phyloP scores from a whole-genome alignment of 1,140 invertebrate genomes.

The Patella vulgata region DNA sequence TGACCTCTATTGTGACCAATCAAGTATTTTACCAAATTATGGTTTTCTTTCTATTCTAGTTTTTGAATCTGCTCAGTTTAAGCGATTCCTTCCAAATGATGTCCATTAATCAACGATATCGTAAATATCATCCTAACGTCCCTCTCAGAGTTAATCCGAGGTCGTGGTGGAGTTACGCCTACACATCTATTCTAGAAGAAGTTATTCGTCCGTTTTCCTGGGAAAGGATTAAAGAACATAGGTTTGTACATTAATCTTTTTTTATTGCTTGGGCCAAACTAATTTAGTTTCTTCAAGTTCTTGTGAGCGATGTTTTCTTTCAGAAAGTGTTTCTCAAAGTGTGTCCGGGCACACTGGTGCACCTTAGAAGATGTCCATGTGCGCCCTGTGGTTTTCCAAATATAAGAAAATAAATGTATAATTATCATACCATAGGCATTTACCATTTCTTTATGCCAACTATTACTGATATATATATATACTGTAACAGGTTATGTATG shows the following conservation, averaged over 20 bases:
- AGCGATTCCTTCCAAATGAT: constrained; percentile 76
- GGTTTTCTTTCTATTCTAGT: constrained; percentile 69
- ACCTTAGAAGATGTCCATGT: not conserved
- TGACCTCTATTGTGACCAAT: too few species aligned
- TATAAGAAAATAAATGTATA: too few species aligned
- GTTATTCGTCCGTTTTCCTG: constrained; percentile 79
- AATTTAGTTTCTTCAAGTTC: not conserved
- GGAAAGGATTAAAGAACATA: constrained; percentile 76
- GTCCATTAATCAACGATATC: constrained; percentile 75
- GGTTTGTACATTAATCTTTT: constrained; percentile 56
- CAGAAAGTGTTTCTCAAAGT: too few species aligned
- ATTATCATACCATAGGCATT: too few species aligned
- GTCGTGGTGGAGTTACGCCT: constrained; percentile 84
- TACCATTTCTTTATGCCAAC: too few species aligned
- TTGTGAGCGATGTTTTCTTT: too few species aligned
- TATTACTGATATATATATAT: too few species aligned
- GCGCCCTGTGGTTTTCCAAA: too few species aligned
- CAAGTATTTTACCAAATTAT: too few species aligned
- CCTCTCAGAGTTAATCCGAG: constrained; percentile 63
- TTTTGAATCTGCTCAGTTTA: constrained; percentile 76
- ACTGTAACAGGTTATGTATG: too few species aligned
- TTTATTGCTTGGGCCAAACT: not conserved
- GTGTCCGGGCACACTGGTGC: not conserved
- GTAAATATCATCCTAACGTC: constrained; percentile 68
- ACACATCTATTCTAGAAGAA: constrained; percentile 78